Base-by-base conservation (phyloP, 2,888 invertebrate species). In the Lissonota sp. region DNA sequence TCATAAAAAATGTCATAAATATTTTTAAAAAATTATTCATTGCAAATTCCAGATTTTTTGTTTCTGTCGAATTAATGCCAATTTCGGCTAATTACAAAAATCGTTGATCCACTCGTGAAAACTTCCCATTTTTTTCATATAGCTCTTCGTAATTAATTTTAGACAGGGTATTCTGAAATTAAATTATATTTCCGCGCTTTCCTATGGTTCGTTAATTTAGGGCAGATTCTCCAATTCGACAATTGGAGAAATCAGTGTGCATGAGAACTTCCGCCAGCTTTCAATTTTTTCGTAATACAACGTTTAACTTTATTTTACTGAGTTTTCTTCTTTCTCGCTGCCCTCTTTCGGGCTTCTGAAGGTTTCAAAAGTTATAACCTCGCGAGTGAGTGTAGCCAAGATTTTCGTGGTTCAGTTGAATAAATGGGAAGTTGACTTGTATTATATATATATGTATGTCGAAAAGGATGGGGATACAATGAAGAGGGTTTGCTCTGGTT, bases 361-460 rank as follows among this genome's bases (percentile, higher is more conserved):
- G 67, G 64, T 76, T 80, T 72, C 49, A 57, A 14, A 67, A 80
- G 67, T 71, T 75, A 4, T 49, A 55, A 71, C 12, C 14, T 16
- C 63, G 39, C 53, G 39, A 42, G 77, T 55, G 62, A 62, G 55
- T 67, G 64, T 42, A 49, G 57, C 58, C 42, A 64, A 51, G 72
- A 76, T 73, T 73, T 73, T 49, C 55, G 14, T 51, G 42, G 67
- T 53, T 57, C 66, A 67, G 64, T 62, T 26, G 76, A 64, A 58
- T 57, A 76, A 80, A 67, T 8, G 76, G 55, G 7, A 70, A 66
- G 55, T 57, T 58, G 8, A 63, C 16, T 64, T 51, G 14, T 58
- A 57, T 72, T 76, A 58, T 51, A 66, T 67, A 49, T 74, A 26
- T 76, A 58, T 51, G 60, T 67, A 49, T 74, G 74, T 8, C 12